Evolutionary conservation across 2,888 invertebrate genomes (phyloP).

Genomic region (Antheraea assamensis): DNA sequence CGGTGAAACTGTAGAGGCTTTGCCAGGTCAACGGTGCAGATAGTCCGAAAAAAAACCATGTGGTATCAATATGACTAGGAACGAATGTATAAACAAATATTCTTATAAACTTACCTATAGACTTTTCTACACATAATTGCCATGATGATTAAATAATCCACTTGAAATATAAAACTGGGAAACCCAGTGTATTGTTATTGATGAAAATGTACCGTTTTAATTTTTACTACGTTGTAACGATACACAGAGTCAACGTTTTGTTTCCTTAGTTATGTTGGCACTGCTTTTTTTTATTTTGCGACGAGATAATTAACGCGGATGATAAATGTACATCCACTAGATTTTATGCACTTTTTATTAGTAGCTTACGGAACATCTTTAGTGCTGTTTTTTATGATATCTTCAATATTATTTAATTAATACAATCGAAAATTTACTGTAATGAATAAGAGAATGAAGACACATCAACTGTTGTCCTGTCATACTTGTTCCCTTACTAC

Average conservation of each 20-base stretch:
- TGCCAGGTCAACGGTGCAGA: too few species aligned
- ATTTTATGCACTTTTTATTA: not conserved
- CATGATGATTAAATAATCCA: not conserved
- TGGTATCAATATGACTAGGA: not conserved
- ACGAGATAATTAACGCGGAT: not conserved
- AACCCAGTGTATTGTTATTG: constrained; percentile 14
- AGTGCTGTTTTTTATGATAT: not conserved
- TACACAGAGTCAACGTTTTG: not conserved
- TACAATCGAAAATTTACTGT: not conserved
- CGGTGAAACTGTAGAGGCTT: too few species aligned
- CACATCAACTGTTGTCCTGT: not conserved
- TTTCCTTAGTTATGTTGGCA: not conserved
- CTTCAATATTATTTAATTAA: not conserved
- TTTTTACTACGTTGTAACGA: not conserved
- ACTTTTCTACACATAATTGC: not conserved
- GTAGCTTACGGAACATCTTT: not conserved
- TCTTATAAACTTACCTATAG: not conserved
- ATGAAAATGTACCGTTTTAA: not conserved
- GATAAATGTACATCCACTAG: not conserved
- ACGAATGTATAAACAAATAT: not conserved
- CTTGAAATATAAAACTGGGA: constrained; percentile 17
- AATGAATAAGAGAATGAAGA: not conserved
- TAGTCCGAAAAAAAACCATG: not conserved
- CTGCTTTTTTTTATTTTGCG: not conserved
- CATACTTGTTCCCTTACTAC: not conserved